Evolutionary conservation across 2,797 vertebrate species (phyloP).

Genomic region (Bucorvus abyssinicus): DNA sequence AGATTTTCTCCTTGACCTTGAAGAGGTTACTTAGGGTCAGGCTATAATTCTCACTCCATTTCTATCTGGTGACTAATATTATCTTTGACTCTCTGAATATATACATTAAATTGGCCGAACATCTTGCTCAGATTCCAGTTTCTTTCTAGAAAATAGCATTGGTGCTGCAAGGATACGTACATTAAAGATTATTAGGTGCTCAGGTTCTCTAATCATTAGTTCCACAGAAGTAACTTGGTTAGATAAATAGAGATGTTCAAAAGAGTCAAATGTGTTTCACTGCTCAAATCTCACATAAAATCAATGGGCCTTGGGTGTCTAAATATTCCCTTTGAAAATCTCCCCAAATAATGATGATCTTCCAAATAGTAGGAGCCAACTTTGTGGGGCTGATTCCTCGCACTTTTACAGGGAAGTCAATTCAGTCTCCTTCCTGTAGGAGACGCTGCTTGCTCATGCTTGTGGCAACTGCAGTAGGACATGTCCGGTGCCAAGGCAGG

Average conservation of each 20-base stretch:
- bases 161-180: neutral
- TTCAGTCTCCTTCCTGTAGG: neutral
- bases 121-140: neutral
- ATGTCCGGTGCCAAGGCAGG: neutral
- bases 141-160: neutral
- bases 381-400: neutral
- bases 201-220: slow-evolving; percentile 43
- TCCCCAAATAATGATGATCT: slow-evolving; percentile 5
- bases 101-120: neutral
- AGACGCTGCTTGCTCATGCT: neutral
- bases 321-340: slow-evolving; percentile 44
- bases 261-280: slow-evolving; percentile 29
- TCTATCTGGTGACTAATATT: slow-evolving; percentile 1
- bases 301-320: slow-evolving; percentile 28
- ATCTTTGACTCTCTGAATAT: neutral
- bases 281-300: slow-evolving; percentile 23
- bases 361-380: neutral
- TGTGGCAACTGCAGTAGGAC: neutral
- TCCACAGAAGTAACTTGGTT: slow-evolving; percentile 40
- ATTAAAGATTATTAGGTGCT: slow-evolving; percentile 41
- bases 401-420: neutral
- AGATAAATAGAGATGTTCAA: slow-evolving; percentile 45
- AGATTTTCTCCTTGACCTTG: neutral
- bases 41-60: neutral
- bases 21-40: neutral